phyloP scores from a whole-genome alignment of 2,797 vertebrate genomes.

The Phataginus tetradactyla region DNA sequence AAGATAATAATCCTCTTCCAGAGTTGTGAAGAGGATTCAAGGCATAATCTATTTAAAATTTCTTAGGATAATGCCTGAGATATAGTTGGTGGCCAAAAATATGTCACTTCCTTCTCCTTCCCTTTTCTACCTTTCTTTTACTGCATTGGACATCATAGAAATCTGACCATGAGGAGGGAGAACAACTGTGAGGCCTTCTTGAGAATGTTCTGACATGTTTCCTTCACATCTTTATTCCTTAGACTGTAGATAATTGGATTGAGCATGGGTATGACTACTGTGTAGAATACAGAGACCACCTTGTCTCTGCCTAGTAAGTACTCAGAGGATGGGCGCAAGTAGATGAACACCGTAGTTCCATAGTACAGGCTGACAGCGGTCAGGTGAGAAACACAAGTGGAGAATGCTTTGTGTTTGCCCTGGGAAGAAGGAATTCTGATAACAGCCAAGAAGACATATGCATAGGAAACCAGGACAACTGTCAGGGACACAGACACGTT shows the following conservation, averaged over 20 bases:
- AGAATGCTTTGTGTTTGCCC: constrained; percentile 35
- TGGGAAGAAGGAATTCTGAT: constrained; percentile 35
- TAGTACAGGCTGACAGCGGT: not conserved
- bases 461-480: not conserved
- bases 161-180: not conserved
- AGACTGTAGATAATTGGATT: constrained; percentile 28
- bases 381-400: constrained; percentile 16
- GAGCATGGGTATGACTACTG: not conserved
- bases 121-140: not conserved
- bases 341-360: constrained; percentile 21
- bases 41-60: not conserved
- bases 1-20: not conserved
- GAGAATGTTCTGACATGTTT: not conserved
- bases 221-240: constrained; percentile 56
- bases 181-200: not conserved
- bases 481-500: constrained; percentile 16
- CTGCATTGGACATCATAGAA: not conserved
- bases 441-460: constrained; percentile 6
- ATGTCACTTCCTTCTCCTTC: not conserved
- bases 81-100: not conserved
- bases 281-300: constrained; percentile 37
- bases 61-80: not conserved
- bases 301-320: not conserved
- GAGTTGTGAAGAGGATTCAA: not conserved
- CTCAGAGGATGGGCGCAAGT: not conserved